Base-by-base conservation (phyloP, 2,888 invertebrate genomes). In the Perizoma flavofasciatum region DNA sequence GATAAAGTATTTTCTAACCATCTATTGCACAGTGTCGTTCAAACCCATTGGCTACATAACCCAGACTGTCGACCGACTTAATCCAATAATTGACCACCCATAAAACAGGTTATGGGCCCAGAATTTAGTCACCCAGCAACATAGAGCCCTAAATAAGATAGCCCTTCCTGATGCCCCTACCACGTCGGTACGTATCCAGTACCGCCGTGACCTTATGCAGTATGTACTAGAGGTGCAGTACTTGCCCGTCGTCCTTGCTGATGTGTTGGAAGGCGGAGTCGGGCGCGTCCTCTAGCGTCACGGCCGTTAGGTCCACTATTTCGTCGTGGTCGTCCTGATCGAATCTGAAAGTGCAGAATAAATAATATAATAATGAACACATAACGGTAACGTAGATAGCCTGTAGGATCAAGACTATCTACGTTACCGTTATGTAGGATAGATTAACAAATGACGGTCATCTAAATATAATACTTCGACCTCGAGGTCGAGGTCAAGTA, bases 301-400 rank as follows among this genome's bases (percentile, higher is more conserved):
- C 94, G 0, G 95, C 95, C 5, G 97, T 98, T 53, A 98, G 93
- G 89, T 98, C 98, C 34, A 97, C 96, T 56, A 98, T 96, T 87
- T 98, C 98, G 81, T 98, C 98, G 76, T 97, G 96, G 78, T 98
- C 98, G 77, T 92, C 91, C 74, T 90, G 90, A 64, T 92, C 91
- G 79, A 90, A 90, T 77, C 90, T 89, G 79, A 6, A 44, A 44
- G 5, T 7, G 39, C 3, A 22, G 1, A 22, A 22, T 22, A 2
- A 22, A 22, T 22, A 22, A 22, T 22, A 22, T 22, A 22, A 22
- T 22, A 22, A 22, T n/a, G n/a, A n/a, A n/a, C n/a, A n/a, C n/a
- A n/a, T 22, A 22, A 22, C 22, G 3, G 22, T 22, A 1, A 22
- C 22, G 22, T 22, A 22, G 1, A 22, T 22, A 22, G n/a, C n/a